phyloP scores from a whole-genome alignment of 2,888 invertebrate genomes.

The Laspeyria flexula region DNA sequence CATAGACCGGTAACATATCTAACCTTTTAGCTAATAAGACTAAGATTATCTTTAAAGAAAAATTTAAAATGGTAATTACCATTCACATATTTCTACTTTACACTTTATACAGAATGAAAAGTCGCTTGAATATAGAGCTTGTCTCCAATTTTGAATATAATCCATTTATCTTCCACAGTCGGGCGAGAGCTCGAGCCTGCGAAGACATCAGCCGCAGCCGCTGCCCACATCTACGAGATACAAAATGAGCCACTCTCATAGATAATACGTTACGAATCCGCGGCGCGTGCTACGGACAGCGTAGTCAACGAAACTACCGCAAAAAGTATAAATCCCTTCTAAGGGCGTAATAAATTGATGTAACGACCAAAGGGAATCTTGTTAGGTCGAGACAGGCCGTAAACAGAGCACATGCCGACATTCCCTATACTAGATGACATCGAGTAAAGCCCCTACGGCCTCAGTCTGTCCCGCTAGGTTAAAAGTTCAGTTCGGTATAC shows the following conservation, averaged over 20 bases:
- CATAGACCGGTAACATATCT: no score
- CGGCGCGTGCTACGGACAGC: conserved; percentile 45
- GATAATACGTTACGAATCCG: conserved; percentile 31
- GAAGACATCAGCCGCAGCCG: conserved; percentile 32
- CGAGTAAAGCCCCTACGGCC: conserved; percentile 4
- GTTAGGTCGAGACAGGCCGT: conserved; percentile 64
- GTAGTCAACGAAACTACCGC: conserved; percentile 54
- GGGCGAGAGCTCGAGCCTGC: neutral
- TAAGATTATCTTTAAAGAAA: no score
- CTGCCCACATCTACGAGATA: conserved; percentile 31
- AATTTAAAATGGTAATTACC: no score
- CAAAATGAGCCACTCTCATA: conserved; percentile 37
- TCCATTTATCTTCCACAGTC: conserved; percentile 3
- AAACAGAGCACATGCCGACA: conserved; percentile 44
- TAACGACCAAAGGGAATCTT: conserved; percentile 70
- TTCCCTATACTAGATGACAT: conserved; percentile 19
- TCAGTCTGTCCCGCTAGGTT: conserved; percentile 24
- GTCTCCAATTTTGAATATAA: conserved; percentile 27
- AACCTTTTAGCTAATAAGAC: no score
- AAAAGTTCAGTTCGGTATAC: conserved; percentile 31
- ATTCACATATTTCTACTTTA: neutral
- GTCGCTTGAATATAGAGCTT: no score
- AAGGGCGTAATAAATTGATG: conserved; percentile 74
- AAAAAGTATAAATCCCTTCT: conserved; percentile 74
- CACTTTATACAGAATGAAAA: no score